Base-by-base conservation (phyloP, 2,888 invertebrate genomes). In the Seladonia tumulorum region DNA sequence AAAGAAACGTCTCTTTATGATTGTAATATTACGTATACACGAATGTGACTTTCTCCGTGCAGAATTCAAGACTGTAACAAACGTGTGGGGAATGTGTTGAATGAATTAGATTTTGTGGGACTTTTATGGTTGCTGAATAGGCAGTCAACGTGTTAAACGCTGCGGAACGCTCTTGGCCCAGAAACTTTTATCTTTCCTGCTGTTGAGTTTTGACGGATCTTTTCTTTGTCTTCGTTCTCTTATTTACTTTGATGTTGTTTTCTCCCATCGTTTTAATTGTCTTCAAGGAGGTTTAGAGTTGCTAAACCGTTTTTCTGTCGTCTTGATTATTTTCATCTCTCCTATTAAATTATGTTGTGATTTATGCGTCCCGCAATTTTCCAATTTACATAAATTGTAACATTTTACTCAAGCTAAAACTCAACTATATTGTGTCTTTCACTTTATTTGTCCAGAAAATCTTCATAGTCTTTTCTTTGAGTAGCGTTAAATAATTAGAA, bases 141-240 rank as follows among this genome's bases (percentile, higher is more conserved):
- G 39, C 66, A 68, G 29, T 68, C 35, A 68, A 68, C 66, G 35
- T 39, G 66, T 68, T 29, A 72, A 72, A 72, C 72, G 45, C 16
- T 72, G 60, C 60, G 35, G 39, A 45, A 81, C 81, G 68, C 53
- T 70, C 82, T 82, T 82, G 82, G 82, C 83, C 75, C 82, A 63
- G 75, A 82, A 70, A 82, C 60, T 70, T 16, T 68, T 22, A 25
- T 73, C 66, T 42, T 60, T 42, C 25, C 29, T 63, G 47, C 29
- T 63, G 47, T 14, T 49, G 35, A 4, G 22, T 10, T 42, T 42
- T 42, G 39, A 70, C n/a, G 73, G 25, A 49, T 29, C n/a, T 35
- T 5, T 42, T 73, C 29, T 49, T 25, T 22, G 10, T 42, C 5
- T 39, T 70, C 68, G 35, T 68, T 35, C 35, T 25, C 22, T 63